Evolutionary conservation across 2,113 vertebrate genomes (phyloP).

Genomic region (Scatophagus argus): DNA sequence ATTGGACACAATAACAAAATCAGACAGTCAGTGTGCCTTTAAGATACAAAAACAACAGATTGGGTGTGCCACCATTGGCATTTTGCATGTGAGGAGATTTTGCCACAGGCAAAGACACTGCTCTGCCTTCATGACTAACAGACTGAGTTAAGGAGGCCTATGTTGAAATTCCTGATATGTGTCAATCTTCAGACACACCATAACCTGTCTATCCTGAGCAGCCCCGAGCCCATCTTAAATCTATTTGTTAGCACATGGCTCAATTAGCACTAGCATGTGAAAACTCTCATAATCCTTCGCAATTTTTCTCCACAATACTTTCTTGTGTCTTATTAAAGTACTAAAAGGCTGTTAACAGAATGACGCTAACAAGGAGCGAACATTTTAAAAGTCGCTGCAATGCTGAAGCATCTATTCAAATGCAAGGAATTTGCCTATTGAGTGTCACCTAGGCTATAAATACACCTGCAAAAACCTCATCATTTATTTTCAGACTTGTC

Average conservation of each 20-base stretch:
- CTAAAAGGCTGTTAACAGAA: slow-evolving; percentile 27
- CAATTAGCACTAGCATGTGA: slow-evolving; percentile 50
- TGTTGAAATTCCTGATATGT: slow-evolving; percentile 63
- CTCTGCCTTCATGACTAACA: slow-evolving; percentile 62
- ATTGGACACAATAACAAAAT: slow-evolving; percentile 2
- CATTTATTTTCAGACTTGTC: slow-evolving; percentile 70
- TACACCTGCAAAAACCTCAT: slow-evolving; percentile 59
- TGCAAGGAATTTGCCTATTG: slow-evolving; percentile 55
- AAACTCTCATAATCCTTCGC: neutral
- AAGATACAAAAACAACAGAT: slow-evolving; percentile 40
- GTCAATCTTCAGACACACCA: slow-evolving; percentile 42
- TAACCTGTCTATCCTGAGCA: neutral
- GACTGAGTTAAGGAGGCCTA: slow-evolving; percentile 32
- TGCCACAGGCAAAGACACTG: slow-evolving; percentile 56
- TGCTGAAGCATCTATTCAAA: slow-evolving; percentile 42
- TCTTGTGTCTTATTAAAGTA: slow-evolving; percentile 9
- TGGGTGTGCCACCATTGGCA: slow-evolving; percentile 69
- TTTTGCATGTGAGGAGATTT: slow-evolving; percentile 40
- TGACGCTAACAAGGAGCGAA: slow-evolving; percentile 10
- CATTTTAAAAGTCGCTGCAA: slow-evolving; percentile 17
- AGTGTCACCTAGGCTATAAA: slow-evolving; percentile 71
- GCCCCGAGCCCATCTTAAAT: neutral
- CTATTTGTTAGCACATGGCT: slow-evolving; percentile 35
- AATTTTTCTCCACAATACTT: slow-evolving; percentile 9
- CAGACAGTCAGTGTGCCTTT: slow-evolving; percentile 42